phyloP scores from a whole-genome alignment of 1,140 invertebrate genomes.

The Belonocnema kinseyi region DNA sequence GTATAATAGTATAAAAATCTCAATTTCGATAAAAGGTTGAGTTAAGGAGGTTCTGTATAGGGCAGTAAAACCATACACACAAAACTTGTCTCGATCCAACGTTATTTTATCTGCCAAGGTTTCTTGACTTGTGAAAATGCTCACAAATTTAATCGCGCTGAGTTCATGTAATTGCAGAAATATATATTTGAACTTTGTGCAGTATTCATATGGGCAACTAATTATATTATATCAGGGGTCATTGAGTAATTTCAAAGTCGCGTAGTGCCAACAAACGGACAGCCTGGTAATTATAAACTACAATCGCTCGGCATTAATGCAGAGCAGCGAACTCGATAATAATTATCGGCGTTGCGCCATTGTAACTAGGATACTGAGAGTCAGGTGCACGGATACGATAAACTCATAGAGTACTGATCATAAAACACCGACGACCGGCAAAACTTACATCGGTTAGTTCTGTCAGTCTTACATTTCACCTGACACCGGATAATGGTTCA shows the following conservation, averaged over 20 bases:
- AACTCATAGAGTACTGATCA: slow-evolving; percentile 25
- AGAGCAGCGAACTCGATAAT: slow-evolving; percentile 33
- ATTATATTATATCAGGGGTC: not conserved
- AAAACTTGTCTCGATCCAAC: too few species aligned
- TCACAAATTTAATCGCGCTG: too few species aligned
- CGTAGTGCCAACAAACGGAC: not conserved
- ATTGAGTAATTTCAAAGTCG: slow-evolving; percentile 24
- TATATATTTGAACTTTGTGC: too few species aligned
- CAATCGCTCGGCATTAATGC: slow-evolving; percentile 2
- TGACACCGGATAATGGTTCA: slow-evolving; percentile 37
- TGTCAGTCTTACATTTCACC: slow-evolving; percentile 31
- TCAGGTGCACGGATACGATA: slow-evolving; percentile 12
- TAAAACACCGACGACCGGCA: slow-evolving; percentile 19
- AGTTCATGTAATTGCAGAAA: too few species aligned
- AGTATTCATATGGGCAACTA: too few species aligned
- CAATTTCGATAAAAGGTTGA: too few species aligned
- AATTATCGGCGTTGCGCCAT: slow-evolving; percentile 29
- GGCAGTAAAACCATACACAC: too few species aligned
- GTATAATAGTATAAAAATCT: too few species aligned
- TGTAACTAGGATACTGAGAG: slow-evolving; percentile 25
- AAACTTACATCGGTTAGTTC: not conserved
- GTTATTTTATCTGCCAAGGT: too few species aligned
- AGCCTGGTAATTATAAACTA: not conserved
- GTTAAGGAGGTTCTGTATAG: too few species aligned
- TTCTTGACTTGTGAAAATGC: too few species aligned